Evolutionary conservation across 2,888 invertebrate species (phyloP), one percentile per base, ranked within the genome.

Genomic region (Dastarcus helophoroides): DNA sequence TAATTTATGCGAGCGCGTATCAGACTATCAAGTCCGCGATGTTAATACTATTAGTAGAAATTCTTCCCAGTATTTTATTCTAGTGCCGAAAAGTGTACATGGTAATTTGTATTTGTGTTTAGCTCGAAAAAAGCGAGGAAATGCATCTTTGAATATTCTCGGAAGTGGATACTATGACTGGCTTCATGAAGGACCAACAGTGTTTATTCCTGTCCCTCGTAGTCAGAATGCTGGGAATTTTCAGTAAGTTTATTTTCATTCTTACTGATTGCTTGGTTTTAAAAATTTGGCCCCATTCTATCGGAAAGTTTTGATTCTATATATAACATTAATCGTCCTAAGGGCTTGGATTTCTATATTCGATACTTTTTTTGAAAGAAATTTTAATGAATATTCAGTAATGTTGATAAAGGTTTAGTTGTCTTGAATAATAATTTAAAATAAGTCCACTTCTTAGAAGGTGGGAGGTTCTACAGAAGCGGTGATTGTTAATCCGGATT

Each of bases 151-250:
- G 45, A 36, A 45, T 58, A 39, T 55, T 42, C 35, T 50, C 43
- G 25, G 45, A 40, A 40, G 54, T 50, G 35, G 58, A 49, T 38
- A 47, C 12, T 37, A 37, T 22, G 37, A 41, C 32, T 71, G 71
- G 69, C 52, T 62, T 38, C 70, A 71, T 48, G 71, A 71, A 50
- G 71, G 71, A 19, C 47, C 47, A 17, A 50, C 62, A 23, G 41
- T 68, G 47, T 62, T 48, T 22, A 9, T 13, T 22, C 30, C 24
- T 26, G 11, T 21, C 33, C 24, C 23, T 6, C 19, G 6, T 6
- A 19, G 19, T 7, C 6, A 19, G 19, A 19, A 19, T 7, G n/a
- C 19, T 6, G 7, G 19, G 19, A 19, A 19, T 19, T 19, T 19
- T 7, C 6, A 19, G 19, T 19, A 19, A 19, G 19, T 19, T 19